These are phyloP conservation scores for Entomobrya multifasciata DNA, from an alignment of 2,888 invertebrate species.

Conservation along the genomic window DNA sequence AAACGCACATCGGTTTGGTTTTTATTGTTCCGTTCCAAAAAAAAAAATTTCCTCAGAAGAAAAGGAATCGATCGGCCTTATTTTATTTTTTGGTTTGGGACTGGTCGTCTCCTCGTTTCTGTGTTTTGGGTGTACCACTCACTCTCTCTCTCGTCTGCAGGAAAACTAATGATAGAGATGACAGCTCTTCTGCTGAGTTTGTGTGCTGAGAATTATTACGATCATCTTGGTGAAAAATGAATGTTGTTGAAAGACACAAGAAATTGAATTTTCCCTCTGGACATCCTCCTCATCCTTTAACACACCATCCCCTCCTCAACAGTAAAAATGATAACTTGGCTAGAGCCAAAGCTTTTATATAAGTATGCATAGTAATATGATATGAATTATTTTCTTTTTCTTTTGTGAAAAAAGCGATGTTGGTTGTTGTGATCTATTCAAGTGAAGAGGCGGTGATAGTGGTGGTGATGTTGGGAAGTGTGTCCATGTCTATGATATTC, in stretches of 20 bases:
- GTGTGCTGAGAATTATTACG: not conserved
- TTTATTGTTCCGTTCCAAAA: not conserved
- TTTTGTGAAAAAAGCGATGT: not conserved
- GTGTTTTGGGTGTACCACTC: too few relatives aligned
- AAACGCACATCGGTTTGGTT: not conserved
- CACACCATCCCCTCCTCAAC: too few relatives aligned
- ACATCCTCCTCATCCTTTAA: too few relatives aligned
- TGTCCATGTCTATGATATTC: too few relatives aligned
- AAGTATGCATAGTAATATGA: too few relatives aligned
- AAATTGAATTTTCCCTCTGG: slow-evolving; percentile 33
- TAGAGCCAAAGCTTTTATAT: not conserved
- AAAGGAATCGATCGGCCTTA: too few relatives aligned
- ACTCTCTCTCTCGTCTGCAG: too few relatives aligned
- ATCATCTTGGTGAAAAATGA: slow-evolving; percentile 47
- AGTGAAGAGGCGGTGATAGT: not conserved
- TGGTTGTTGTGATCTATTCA: slow-evolving; percentile 1
- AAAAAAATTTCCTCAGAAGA: not conserved
- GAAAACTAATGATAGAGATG: slow-evolving; percentile 14
- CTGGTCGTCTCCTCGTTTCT: too few relatives aligned
- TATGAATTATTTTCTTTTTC: not conserved
- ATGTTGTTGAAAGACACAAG: not conserved
- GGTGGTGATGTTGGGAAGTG: not conserved
- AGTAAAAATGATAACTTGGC: not conserved
- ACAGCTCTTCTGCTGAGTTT: not conserved
- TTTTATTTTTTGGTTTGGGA: too few relatives aligned